Evolutionary conservation across 2,113 vertebrate species (phyloP), one percentile per base, ranked within the genome.

Genomic region (Boleophthalmus pectinirostris): DNA sequence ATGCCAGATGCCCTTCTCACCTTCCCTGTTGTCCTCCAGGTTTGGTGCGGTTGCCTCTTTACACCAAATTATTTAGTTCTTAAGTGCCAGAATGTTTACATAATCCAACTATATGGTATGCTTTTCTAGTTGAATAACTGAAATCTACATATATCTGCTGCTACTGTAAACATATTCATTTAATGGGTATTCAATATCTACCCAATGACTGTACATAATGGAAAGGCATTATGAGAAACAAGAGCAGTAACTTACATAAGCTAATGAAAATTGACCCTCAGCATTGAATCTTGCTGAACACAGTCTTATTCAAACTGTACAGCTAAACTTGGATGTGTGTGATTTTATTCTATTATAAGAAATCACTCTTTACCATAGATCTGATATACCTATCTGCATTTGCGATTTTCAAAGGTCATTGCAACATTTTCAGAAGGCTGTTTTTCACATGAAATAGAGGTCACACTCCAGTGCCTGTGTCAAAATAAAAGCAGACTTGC

Each of bases 401-500:
- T 9, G n/a, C 9, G 8, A 21, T 54, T 54, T 54, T 54, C 8
- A 53, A 53, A 53, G 51, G 51, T 2, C 20, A n/a, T n/a, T 53
- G 51, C 51, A 6, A n/a, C 51, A n/a, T 53, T 53, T 53, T 20
- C 51, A 53, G 51, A 53, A n/a, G 20, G 18, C 51, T 53, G 51
- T 54, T 54, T 54, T 54, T 21, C 51, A 54, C 13, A 58, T 58
- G 25, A 33, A 53, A 38, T 9, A 4, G 51, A 45, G 54, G 63
- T 70, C 58, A 70, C 35, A 64, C 54, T 21, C 49, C 20, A 20
- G 43, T 20, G 21, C 63, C 23, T 5, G 21, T 29, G 11, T 20
- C 46, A 24, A 11, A 33, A 51, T 64, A 66, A 66, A 56, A 47
- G 45, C 38, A 54, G 73, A 38, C 33, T 20, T 73, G 57, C 43